A percentile compares a stretch with the other conserved stretches of the same genome.
Evolutionary conservation across 2,888 invertebrate genomes (phyloP).

Genomic region (Cataglyphis altisquamis): DNA sequence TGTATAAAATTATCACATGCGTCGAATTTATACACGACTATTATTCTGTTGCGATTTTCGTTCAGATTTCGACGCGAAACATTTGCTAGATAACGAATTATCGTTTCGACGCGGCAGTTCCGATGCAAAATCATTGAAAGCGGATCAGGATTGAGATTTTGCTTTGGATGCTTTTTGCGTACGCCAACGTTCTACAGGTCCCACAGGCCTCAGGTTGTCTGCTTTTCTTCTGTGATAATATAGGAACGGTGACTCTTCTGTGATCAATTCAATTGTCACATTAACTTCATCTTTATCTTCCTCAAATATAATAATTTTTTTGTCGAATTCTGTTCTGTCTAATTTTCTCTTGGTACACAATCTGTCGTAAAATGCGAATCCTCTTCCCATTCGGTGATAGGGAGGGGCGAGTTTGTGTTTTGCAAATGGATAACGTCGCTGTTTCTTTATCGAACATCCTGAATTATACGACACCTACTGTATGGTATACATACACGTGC

Average conservation of each 20-base stretch:
- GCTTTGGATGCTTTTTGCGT: too few relatives aligned
- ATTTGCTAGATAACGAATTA: conserved; percentile 15
- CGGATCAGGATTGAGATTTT: conserved; percentile 15
- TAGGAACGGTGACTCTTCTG: too few relatives aligned
- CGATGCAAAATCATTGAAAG: conserved; percentile 26
- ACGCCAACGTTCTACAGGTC: too few relatives aligned
- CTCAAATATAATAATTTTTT: too few relatives aligned
- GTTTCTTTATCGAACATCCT: conserved; percentile 67
- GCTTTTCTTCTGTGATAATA: too few relatives aligned
- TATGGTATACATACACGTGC: conserved; percentile 50
- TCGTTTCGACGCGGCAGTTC: conserved; percentile 23
- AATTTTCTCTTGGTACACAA: too few relatives aligned
- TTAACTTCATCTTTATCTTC: too few relatives aligned
- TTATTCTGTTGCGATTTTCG: background rate
- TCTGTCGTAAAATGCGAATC: conserved; percentile 23
- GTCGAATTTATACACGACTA: background rate
- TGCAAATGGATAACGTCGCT: conserved; percentile 67
- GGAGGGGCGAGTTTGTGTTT: conserved; percentile 29
- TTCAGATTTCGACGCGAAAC: background rate
- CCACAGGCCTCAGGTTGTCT: too few relatives aligned
- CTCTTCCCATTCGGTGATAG: background rate
- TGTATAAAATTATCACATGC: background rate
- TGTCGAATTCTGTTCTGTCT: too few relatives aligned
- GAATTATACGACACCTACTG: conserved; percentile 68
- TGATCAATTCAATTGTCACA: too few relatives aligned